phyloP scores from a whole-genome alignment of 1,140 invertebrate species.

The Caenorhabditis tropicalis region DNA sequence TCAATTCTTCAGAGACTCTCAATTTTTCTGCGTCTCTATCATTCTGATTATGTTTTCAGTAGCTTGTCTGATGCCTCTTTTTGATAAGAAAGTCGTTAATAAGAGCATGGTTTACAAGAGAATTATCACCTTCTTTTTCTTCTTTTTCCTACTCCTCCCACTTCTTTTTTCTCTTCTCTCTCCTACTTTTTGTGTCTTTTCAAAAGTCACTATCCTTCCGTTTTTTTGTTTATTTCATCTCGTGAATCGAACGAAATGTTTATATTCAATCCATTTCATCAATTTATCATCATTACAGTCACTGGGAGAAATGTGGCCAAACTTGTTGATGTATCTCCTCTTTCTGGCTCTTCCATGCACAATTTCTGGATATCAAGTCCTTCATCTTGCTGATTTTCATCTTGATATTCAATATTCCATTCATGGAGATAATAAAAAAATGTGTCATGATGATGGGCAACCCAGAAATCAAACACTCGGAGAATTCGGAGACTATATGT shows the following conservation, averaged over 20 bases:
- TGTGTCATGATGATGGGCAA: slow-evolving; percentile 56
- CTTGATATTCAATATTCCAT: slow-evolving; percentile 60
- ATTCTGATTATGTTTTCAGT: not conserved
- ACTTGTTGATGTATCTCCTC: slow-evolving; percentile 7
- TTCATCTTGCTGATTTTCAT: slow-evolving; percentile 67
- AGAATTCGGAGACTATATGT: slow-evolving; percentile 63
- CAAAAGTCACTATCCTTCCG: not conserved
- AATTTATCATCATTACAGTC: not conserved
- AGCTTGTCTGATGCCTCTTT: not conserved
- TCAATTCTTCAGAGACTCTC: not conserved
- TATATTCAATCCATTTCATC: not conserved
- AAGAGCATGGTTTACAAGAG: slow-evolving; percentile 38
- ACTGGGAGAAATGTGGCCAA: not conserved
- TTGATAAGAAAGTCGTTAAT: slow-evolving; percentile 37
- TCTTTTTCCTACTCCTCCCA: not conserved
- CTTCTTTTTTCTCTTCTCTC: not conserved
- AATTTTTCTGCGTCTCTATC: not conserved
- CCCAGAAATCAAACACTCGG: slow-evolving; percentile 47
- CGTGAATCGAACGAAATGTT: not conserved
- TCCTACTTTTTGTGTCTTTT: not conserved
- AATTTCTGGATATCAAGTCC: slow-evolving; percentile 47
- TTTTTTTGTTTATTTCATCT: slow-evolving; percentile 13
- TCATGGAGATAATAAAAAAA: slow-evolving; percentile 54
- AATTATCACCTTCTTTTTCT: slow-evolving; percentile 22
- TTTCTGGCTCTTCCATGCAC: not conserved